A percentile compares a stretch with the other conserved stretches of the same genome.
phyloP scores from a whole-genome alignment of 2,113 vertebrate genomes.

The Piprites chloris region DNA sequence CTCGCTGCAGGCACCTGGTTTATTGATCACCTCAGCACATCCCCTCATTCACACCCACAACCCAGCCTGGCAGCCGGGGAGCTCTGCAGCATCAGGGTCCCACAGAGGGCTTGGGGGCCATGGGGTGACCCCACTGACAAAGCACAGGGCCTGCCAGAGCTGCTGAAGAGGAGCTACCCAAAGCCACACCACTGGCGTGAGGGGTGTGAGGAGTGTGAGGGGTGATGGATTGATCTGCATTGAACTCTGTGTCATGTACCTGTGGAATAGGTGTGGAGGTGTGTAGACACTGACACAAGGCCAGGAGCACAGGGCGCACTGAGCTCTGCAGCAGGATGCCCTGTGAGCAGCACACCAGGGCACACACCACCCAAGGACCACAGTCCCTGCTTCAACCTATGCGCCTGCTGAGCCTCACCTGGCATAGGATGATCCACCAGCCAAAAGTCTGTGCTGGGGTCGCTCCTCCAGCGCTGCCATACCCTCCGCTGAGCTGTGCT shows the following conservation, averaged over 20 bases:
- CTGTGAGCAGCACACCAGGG: not conserved
- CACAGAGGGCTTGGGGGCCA: not conserved
- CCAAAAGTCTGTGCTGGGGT: not conserved
- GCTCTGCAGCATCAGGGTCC: not conserved
- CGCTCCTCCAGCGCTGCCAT: not conserved
- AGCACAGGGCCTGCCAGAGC: not conserved
- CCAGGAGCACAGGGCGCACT: accelerated
- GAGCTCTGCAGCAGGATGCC: not conserved
- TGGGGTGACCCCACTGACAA: not conserved
- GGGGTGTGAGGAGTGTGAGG: not conserved
- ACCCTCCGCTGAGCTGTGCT: not conserved
- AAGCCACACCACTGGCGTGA: accelerated
- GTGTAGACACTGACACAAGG: too few species aligned
- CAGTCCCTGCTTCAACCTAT: not conserved
- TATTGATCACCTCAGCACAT: accelerated
- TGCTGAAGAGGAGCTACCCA: not conserved
- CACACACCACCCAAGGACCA: not conserved
- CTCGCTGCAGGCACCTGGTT: accelerated
- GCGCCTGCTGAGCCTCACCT: not conserved
- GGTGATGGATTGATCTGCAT: not conserved
- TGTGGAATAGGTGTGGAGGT: too few species aligned
- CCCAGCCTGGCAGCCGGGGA: not conserved
- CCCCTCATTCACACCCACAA: not conserved
- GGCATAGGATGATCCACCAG: not conserved
- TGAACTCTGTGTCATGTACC: accelerated